Conservation (phyloP, 2,888 invertebrate species). For the Bursaphelenchus okinawaensis region DNA sequence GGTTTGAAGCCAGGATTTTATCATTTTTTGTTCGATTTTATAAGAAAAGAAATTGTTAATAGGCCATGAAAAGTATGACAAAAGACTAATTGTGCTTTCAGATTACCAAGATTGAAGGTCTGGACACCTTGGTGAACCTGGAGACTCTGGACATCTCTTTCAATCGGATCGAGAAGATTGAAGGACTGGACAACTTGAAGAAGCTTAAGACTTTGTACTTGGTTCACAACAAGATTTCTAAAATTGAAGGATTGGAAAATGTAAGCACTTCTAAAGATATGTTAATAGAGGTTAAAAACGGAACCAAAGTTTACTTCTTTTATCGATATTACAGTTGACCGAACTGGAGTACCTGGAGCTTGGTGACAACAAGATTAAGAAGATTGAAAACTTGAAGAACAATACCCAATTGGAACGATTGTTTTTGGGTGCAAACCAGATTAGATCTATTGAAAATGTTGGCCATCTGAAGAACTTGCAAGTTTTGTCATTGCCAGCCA, state of each 20-base stretch:
- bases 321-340: constrained; percentile 56
- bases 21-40: no score
- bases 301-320: no score
- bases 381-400: constrained; percentile 63
- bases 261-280: constrained; percentile 60
- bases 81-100: not conserved
- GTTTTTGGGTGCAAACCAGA: constrained; percentile 66
- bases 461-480: constrained; percentile 68
- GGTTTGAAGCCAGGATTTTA: constrained; percentile 47
- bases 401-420: constrained; percentile 72
- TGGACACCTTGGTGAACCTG: constrained; percentile 78
- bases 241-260: constrained; percentile 61
- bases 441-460: constrained; percentile 62
- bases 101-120: constrained; percentile 75
- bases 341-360: constrained; percentile 80
- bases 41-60: not conserved
- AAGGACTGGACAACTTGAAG: constrained; percentile 58
- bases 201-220: constrained; percentile 60
- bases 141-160: constrained; percentile 91
- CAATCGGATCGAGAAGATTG: constrained; percentile 68
- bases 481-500: constrained; percentile 63
- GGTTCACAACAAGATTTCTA: constrained; percentile 63
- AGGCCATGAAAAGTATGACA: not conserved
- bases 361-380: constrained; percentile 81
- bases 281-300: not conserved